Percentiles rank a stretch among this genome's conserved stretches.
Evolutionary conservation across 2,113 vertebrate genomes (phyloP).

Genomic region (Otolemur garnettii): DNA sequence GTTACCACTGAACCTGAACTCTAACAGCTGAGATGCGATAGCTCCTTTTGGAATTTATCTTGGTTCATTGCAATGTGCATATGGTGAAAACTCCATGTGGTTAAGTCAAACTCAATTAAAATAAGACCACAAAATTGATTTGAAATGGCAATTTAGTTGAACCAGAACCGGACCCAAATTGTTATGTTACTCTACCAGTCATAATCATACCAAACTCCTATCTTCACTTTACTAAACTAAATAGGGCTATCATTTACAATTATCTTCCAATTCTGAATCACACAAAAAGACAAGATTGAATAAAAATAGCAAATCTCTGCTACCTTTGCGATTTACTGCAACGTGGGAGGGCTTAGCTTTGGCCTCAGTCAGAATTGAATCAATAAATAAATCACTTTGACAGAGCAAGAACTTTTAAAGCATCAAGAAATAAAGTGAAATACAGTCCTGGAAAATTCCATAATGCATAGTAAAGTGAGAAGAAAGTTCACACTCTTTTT

Average conservation of each 20-base stretch:
- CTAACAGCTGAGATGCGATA: not conserved
- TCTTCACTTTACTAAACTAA: conserved; percentile 39
- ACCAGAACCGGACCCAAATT: conserved; percentile 36
- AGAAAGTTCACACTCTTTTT: not conserved
- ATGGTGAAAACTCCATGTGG: conserved; percentile 54
- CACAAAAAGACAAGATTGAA: not conserved
- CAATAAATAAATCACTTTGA: not conserved
- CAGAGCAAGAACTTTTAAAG: conserved; percentile 26
- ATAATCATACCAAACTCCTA: conserved; percentile 28
- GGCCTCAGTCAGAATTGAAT: conserved; percentile 11
- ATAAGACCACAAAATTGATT: conserved; percentile 51
- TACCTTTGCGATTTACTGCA: not conserved
- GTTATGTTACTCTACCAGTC: not conserved
- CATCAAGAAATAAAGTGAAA: not conserved
- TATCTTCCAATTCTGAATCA: conserved; percentile 21
- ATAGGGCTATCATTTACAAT: not conserved
- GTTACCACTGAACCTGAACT: conserved; percentile 36
- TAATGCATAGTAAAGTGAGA: not conserved
- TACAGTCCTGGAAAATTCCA: not conserved
- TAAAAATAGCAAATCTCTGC: not conserved
- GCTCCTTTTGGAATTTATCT: conserved; percentile 47
- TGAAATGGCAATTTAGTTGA: conserved; percentile 60
- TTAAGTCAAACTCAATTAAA: conserved; percentile 61
- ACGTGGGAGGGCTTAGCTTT: not conserved
- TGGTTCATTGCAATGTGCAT: conserved; percentile 47